These are phyloP conservation scores for Hydrophis major DNA, from an alignment of 2,797 vertebrate species.

Conservation along the genomic window DNA sequence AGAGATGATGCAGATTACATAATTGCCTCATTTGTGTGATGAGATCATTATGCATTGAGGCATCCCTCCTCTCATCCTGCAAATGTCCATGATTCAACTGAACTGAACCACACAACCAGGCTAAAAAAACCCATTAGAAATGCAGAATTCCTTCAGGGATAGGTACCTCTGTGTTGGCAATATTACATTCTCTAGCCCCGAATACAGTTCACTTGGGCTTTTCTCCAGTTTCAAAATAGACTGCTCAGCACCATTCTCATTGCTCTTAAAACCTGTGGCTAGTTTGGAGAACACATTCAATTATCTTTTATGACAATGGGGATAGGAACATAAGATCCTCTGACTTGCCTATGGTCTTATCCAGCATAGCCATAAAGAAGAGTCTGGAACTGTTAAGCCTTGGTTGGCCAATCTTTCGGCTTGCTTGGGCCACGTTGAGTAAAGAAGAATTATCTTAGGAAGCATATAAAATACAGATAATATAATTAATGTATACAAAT, in stretches of 20 bases:
- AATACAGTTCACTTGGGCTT: not conserved
- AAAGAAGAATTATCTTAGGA: not conserved
- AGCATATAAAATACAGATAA: not conserved
- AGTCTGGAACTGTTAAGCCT: not conserved
- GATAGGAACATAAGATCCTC: too few species aligned
- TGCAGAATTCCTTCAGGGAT: not conserved
- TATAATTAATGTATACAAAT: not conserved
- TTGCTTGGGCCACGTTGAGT: not conserved
- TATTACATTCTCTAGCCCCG: not conserved
- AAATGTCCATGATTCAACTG: not conserved
- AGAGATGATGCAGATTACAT: not conserved
- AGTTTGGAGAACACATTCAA: not conserved
- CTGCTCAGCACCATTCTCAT: not conserved
- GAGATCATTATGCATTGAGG: not conserved
- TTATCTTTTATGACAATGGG: not conserved
- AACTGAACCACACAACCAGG: not conserved
- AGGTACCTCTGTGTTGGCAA: not conserved
- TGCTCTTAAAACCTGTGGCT: not conserved
- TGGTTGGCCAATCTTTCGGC: not conserved
- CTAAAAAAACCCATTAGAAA: not conserved
- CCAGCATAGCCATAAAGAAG: not conserved
- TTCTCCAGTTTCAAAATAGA: not conserved
- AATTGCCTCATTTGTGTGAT: not conserved
- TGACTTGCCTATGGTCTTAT: not conserved
- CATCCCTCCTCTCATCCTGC: not conserved